Evolutionary conservation across 2,113 vertebrate species (phyloP).

Genomic region (Heliornis fulica): DNA sequence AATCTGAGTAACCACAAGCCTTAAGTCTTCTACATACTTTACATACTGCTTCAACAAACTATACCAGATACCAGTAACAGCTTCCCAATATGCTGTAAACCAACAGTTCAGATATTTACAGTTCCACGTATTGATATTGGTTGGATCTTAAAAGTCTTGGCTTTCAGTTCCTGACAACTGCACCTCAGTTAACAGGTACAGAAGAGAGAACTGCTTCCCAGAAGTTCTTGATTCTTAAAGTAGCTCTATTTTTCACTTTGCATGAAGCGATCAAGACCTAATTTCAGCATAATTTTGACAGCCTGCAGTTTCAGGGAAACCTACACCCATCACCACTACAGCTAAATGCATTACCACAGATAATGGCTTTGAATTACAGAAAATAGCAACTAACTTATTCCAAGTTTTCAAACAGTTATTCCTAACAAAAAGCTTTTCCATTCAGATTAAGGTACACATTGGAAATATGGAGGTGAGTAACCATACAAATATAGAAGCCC

Average conservation of each 20-base stretch:
- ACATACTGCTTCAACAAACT: not conserved
- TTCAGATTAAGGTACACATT: not conserved
- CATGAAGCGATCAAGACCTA: not conserved
- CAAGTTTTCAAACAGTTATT: not conserved
- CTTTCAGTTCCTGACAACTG: not conserved
- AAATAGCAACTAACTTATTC: not conserved
- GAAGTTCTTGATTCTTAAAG: not conserved
- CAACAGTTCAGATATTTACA: not conserved
- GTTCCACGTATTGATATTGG: too few relatives aligned
- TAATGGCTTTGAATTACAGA: not conserved
- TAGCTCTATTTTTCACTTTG: not conserved
- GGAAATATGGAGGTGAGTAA: not conserved
- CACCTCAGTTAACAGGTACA: not conserved
- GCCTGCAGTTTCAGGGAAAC: not conserved
- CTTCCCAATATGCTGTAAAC: not conserved
- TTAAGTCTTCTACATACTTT: not conserved
- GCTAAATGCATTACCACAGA: not conserved
- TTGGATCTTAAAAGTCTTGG: not conserved
- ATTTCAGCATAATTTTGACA: not conserved
- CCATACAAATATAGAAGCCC: not conserved
- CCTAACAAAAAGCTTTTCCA: not conserved
- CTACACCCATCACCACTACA: not conserved
- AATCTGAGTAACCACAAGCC: not conserved
- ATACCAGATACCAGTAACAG: not conserved
- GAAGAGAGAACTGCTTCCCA: not conserved